phyloP scores from a whole-genome alignment of 2,113 vertebrate genomes.

The Seriola rivoliana region DNA sequence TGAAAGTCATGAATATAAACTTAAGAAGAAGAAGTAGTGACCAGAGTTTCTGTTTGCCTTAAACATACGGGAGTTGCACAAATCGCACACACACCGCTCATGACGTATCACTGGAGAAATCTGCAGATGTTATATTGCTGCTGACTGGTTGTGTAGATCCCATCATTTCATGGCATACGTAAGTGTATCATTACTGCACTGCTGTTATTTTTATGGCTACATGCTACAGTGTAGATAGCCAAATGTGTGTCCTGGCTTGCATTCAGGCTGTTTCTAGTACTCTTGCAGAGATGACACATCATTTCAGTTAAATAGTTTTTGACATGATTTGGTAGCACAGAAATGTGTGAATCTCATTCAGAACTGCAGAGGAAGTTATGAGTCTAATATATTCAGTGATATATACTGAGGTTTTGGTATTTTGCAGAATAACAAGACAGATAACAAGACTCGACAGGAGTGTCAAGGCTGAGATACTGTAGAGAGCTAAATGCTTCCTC shows the following conservation, averaged over 20 bases:
- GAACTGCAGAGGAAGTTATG: not conserved
- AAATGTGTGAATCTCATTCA: not conserved
- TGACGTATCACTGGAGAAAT: slow-evolving; percentile 1
- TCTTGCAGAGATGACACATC: not conserved
- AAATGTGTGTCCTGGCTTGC: not conserved
- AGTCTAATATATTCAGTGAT: slow-evolving; percentile 1
- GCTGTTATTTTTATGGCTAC: not conserved
- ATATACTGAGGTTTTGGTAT: not conserved
- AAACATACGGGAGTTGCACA: not conserved
- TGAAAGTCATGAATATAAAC: slow-evolving; percentile 7
- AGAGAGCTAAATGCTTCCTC: slow-evolving; percentile 14
- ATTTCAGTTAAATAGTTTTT: slow-evolving; percentile 7
- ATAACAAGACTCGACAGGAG: not conserved
- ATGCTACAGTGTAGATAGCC: not conserved
- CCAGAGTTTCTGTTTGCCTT: not conserved
- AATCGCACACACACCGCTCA: not conserved
- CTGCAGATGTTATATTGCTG: slow-evolving; percentile 17
- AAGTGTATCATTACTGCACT: not conserved
- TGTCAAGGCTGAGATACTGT: slow-evolving; percentile 4
- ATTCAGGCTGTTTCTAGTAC: slow-evolving; percentile 2
- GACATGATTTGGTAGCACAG: not conserved
- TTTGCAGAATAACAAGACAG: not conserved
- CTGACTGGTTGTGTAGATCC: slow-evolving; percentile 27
- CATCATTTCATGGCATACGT: not conserved
- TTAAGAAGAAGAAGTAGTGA: not conserved